Base-by-base conservation (phyloP, 2,113 vertebrate genomes). In the Triplophysa siluroides region DNA sequence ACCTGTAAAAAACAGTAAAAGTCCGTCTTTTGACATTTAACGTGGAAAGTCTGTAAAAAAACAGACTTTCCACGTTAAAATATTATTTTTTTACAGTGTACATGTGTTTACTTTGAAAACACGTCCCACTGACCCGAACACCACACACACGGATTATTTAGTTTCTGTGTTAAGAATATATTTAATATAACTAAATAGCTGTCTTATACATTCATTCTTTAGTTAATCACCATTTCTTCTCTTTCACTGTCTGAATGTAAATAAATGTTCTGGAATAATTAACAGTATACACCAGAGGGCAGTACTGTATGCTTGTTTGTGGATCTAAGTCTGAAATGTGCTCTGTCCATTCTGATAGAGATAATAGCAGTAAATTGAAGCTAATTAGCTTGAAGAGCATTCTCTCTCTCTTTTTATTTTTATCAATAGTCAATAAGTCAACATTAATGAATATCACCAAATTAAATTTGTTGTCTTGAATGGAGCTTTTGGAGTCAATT, bases 331-430 rank as follows among this genome's bases (percentile, higher is more conserved):
- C 29, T 56, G 26, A 2, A 71, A 47, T 76, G 67, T 50, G 24
- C 47, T 78, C 62, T 47, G 58, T 68, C 26, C 66, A 70, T 79
- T 75, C 41, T 79, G 70, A 74, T 63, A 38, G 50, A n/a, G 78
- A 62, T n/a, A 85, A 81, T 75, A 72, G 75, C 63, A 75, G 56
- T 69, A 78, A 77, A 84, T 75, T 62, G 56, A 81, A 71, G 54
- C 21, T 73, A 81, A 83, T 84, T 83, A 76, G 70, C 73, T 80
- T 82, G 45, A 83, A 81, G 69, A 33, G 19, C 56, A 66, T 62
- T 56, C 43, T 79, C 63, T 79, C 70, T 77, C 50, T 50, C 58
- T 76, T 16, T n/a, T 61, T 50, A 50, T 12, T 52, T 78, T 3
- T 41, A 38, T 11, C 78, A 64, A 18, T 45, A 77, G 26, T 66